Evolutionary conservation across 2,113 vertebrate genomes (phyloP).

Genomic region (Festucalex cinctus): DNA sequence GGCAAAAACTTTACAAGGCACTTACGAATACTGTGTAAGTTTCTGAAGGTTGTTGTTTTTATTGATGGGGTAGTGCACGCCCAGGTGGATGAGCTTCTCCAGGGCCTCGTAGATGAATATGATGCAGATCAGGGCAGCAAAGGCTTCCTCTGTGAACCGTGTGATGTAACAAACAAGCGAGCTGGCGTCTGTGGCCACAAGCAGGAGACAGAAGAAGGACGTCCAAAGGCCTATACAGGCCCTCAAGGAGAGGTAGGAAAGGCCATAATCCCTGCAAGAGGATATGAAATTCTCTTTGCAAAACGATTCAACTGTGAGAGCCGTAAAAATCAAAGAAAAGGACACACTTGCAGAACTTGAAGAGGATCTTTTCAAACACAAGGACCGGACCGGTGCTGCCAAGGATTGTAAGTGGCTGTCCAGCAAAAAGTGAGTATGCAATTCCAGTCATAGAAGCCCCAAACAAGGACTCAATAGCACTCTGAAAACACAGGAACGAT

Average conservation of each 20-base stretch:
- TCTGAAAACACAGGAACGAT: conserved; percentile 71
- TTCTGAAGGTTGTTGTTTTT: conserved; percentile 93
- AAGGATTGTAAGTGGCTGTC: conserved; percentile 96
- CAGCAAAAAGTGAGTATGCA: conserved; percentile 93
- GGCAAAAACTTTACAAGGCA: conserved; percentile 25
- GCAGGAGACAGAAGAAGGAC: conserved; percentile 88
- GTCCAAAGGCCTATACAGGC: conserved; percentile 98
- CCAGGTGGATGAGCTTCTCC: conserved; percentile 95
- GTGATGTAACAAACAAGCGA: conserved; percentile 98
- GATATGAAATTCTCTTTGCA: conserved; percentile 1
- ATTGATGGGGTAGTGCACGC: conserved; percentile 92
- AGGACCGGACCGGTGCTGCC: conserved; percentile 97
- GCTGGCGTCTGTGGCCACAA: conserved; percentile 96
- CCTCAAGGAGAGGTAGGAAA: conserved; percentile 94
- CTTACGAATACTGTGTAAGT: conserved; percentile 95
- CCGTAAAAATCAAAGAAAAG: neutral
- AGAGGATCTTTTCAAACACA: conserved; percentile 99
- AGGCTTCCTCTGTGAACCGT: conserved; percentile 97
- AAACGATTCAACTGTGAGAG: neutral
- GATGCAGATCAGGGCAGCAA: conserved; percentile 96
- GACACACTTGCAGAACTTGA: conserved; percentile 96
- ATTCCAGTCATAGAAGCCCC: conserved; percentile 99
- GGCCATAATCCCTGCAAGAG: conserved; percentile 81
- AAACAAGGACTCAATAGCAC: conserved; percentile 97
- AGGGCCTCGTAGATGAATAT: conserved; percentile 99